Percentiles rank a stretch among this genome's conserved stretches.
Evolutionary conservation across 2,797 vertebrate genomes (phyloP).

Genomic region (Pantherophis alleghaniensis): DNA sequence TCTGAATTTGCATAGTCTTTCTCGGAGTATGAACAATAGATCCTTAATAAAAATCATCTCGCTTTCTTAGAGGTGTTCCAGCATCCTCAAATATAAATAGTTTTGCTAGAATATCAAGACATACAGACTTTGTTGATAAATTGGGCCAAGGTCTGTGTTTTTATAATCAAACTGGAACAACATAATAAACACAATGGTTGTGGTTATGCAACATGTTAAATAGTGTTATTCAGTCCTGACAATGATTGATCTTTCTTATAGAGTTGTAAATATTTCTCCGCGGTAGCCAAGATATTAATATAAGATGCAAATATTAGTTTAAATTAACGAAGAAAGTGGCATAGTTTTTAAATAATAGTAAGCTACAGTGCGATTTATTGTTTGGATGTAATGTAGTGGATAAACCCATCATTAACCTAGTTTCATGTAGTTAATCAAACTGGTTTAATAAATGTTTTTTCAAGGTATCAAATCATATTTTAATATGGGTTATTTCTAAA

Average conservation of each 20-base stretch:
- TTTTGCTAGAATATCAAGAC: not conserved
- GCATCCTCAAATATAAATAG: not conserved
- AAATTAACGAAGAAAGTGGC: not conserved
- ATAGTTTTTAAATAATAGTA: constrained; percentile 18
- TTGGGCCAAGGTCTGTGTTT: not conserved
- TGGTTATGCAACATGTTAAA: not conserved
- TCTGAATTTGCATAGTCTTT: not conserved
- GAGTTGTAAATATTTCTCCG: not conserved
- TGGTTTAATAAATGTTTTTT: not conserved
- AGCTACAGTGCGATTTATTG: not conserved
- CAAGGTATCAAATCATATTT: not conserved
- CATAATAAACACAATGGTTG: not conserved
- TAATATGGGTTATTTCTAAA: not conserved
- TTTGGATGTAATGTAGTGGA: not conserved
- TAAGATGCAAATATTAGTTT: not conserved
- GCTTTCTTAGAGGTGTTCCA: not conserved
- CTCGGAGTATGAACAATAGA: not conserved
- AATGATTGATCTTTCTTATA: not conserved
- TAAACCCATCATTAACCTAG: not conserved
- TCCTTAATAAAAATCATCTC: not conserved
- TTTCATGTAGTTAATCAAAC: not conserved
- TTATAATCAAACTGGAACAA: not conserved
- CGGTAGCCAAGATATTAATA: not conserved
- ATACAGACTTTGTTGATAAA: not conserved
- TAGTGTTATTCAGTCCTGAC: not conserved